Base-by-base conservation (phyloP, 2,797 vertebrate species). In the Tadarida brasiliensis region DNA sequence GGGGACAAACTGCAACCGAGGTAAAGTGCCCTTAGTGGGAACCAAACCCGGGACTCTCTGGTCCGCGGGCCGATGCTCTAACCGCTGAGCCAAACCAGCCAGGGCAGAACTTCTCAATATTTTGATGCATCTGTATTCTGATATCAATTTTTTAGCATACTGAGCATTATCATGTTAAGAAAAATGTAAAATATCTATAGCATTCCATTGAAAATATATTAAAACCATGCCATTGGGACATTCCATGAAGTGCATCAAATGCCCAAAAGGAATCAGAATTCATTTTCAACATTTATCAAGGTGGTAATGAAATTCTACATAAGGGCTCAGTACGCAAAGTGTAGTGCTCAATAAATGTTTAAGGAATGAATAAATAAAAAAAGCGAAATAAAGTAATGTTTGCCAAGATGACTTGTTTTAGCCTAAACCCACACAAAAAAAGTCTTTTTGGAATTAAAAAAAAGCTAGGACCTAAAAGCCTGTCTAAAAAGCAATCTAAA, bases 101-200 rank as follows among this genome's bases (percentile, higher is more conserved):
- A 44, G 39, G 39, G 39, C 3, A 44, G 39, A 44, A 51, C 51
- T 4, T 84, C 24, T 80, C 61, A 81, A 28, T 86, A 87, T 95
- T 86, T 70, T 87, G 63, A 90, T 93, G 16, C 17, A 83, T 87
- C 67, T 82, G 16, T 86, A 71, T 90, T 85, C 20, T 83, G 54
- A 65, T 61, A 85, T 59, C 17, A 71, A 39, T 63, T 65, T 78
- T 39, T 82, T 83, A 87, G 73, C 7, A 87, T 71, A 86, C 6
- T 39, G 22, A 76, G 7, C 78, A 81, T 81, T 70, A 74, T 44
- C 14, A 35, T 33, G 20, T 90, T 78, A 90, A 84, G 51, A 47
- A 83, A 87, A 94, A 89, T 49, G 20, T 56, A 68, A 91, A 65
- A 95, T 65, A 49, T 7, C 26, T 82, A 59, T 54, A 68, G 17